Evolutionary conservation across 2,888 invertebrate genomes (phyloP).

Genomic region (Tethea ocularis): DNA sequence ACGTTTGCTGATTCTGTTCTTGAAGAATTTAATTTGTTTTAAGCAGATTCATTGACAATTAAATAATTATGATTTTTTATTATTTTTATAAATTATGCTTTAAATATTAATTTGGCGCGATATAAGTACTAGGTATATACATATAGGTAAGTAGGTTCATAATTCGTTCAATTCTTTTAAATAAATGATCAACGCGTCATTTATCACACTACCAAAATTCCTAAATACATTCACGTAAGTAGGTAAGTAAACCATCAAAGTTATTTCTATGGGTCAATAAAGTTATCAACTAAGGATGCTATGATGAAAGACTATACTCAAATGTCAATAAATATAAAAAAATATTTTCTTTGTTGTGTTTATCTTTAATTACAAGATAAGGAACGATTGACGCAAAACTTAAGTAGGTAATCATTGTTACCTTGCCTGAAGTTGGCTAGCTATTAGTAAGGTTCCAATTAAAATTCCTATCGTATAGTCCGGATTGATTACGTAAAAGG

Average conservation of each 20-base stretch:
- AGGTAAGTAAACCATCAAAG: not conserved
- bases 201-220: not conserved
- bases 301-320: too few relatives aligned
- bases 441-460: not conserved
- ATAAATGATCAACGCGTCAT: not conserved
- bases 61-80: too few relatives aligned
- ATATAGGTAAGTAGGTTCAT: too few relatives aligned
- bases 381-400: constrained; percentile 3
- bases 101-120: too few relatives aligned
- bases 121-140: too few relatives aligned
- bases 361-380: constrained; percentile 8
- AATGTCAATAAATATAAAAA: not conserved
- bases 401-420: not conserved
- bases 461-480: not conserved
- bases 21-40: not conserved
- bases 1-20: not conserved
- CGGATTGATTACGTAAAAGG: not conserved
- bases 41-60: too few relatives aligned
- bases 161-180: too few relatives aligned
- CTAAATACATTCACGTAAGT: not conserved
- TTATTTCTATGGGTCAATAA: not conserved
- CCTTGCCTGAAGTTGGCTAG: constrained; percentile 1
- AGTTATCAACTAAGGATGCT: not conserved
- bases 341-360: not conserved
- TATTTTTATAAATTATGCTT: too few relatives aligned